Percentiles rank a stretch among this genome's conserved stretches.
These are phyloP conservation scores for Hiodon alosoides DNA, from an alignment of 2,113 vertebrate species.

Conservation along the genomic window DNA sequence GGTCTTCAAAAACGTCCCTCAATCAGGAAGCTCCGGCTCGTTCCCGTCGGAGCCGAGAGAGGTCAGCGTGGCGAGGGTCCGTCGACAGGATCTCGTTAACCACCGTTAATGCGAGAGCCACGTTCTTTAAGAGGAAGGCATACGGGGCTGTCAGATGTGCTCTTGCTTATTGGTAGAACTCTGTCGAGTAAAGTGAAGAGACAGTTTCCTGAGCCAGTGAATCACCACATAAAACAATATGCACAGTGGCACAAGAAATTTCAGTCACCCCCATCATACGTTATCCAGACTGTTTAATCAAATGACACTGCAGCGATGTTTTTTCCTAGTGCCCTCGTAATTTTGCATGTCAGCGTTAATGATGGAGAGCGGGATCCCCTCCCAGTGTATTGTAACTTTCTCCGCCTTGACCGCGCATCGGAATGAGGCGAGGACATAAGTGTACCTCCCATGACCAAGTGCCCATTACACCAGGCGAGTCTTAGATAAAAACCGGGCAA, in stretches of 20 bases:
- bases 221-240: too few species aligned
- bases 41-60: slow-evolving; percentile 33
- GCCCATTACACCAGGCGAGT: too few species aligned
- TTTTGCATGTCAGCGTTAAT: not conserved
- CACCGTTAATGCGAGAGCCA: slow-evolving; percentile 41
- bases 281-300: too few species aligned
- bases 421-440: not conserved
- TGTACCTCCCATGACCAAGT: not conserved
- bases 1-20: slow-evolving; percentile 40
- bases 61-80: slow-evolving; percentile 41
- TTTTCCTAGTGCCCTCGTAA: too few species aligned
- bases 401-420: not conserved
- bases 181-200: not conserved
- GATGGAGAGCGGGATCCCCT: not conserved
- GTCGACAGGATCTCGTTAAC: slow-evolving; percentile 57
- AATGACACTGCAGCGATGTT: too few species aligned
- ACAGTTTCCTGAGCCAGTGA: not conserved
- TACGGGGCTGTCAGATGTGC: slow-evolving; percentile 30
- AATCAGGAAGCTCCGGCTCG: slow-evolving; percentile 23
- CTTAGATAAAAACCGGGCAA: not conserved
- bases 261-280: too few species aligned
- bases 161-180: slow-evolving; percentile 23
- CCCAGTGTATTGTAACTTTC: not conserved
- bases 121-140: slow-evolving; percentile 28
- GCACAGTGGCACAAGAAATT: too few species aligned